A percentile compares a stretch with the other conserved stretches of the same genome.
These are phyloP conservation scores for Protodeltote pygarga DNA, from an alignment of 2,888 invertebrate genomes.

Conservation along the genomic window DNA sequence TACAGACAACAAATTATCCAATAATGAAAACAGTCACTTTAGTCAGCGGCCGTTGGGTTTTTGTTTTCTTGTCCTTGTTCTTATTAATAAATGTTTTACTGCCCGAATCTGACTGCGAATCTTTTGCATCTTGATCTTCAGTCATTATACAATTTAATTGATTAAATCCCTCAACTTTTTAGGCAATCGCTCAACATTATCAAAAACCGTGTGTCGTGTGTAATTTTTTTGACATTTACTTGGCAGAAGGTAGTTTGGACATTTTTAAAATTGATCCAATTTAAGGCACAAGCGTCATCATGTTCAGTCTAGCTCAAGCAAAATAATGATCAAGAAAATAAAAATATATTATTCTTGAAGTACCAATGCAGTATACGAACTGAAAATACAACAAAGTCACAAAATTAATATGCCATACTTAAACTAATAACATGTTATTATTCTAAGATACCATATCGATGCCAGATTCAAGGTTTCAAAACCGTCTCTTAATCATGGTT, in stretches of 20 bases:
- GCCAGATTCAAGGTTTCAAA: too few relatives aligned
- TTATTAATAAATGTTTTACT: conserved; percentile 82
- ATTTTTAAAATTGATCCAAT: conserved; percentile 13
- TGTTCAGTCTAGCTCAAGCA: background rate
- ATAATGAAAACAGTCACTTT: conserved; percentile 83
- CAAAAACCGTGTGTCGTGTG: conserved; percentile 67
- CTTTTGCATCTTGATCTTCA: conserved; percentile 86
- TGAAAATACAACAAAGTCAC: too few relatives aligned
- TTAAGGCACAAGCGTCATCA: conserved; percentile 1
- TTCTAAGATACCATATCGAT: too few relatives aligned
- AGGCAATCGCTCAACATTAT: conserved; percentile 64
- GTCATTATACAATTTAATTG: conserved; percentile 81
- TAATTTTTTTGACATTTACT: conserved; percentile 61
- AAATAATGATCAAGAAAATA: too few relatives aligned
- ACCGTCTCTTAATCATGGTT: too few relatives aligned
- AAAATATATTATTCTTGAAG: too few relatives aligned
- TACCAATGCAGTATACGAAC: too few relatives aligned
- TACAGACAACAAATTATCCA: conserved; percentile 43
- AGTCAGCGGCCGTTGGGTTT: conserved; percentile 89
- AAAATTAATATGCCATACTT: too few relatives aligned
- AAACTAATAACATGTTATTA: too few relatives aligned
- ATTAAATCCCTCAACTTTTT: conserved; percentile 48
- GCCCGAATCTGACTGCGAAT: conserved; percentile 79
- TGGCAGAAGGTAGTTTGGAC: conserved; percentile 19
- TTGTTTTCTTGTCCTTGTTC: conserved; percentile 87